These are phyloP conservation scores for Craterocephalus amniculus DNA, from an alignment of 2,797 vertebrate species.

Conservation along the genomic window DNA sequence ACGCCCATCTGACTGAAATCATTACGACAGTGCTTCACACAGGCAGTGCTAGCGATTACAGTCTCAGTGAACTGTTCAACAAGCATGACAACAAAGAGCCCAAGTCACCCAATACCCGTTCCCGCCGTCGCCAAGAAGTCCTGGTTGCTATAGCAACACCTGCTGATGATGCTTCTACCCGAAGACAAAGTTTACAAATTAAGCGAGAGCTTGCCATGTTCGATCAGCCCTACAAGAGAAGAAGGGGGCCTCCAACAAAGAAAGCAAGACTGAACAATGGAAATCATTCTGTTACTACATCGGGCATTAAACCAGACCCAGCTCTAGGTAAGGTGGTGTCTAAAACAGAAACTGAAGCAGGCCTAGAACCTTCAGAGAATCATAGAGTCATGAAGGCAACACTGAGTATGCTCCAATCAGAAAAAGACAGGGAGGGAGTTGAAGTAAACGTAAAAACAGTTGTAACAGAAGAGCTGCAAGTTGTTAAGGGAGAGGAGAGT, in stretches of 20 bases:
- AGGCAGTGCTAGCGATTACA: slow-evolving; percentile 88
- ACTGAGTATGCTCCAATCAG: slow-evolving; percentile 5
- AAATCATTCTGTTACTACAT: slow-evolving; percentile 50
- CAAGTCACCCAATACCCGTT: slow-evolving; percentile 90
- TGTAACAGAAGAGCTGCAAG: slow-evolving; percentile 32
- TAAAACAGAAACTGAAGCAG: slow-evolving; percentile 37
- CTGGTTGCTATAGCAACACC: slow-evolving; percentile 83
- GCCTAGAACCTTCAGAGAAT: slow-evolving; percentile 18
- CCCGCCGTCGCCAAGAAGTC: slow-evolving; percentile 87
- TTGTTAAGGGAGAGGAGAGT: slow-evolving; percentile 54
- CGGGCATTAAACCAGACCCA: slow-evolving; percentile 52
- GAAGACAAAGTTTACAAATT: slow-evolving; percentile 88
- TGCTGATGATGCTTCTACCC: slow-evolving; percentile 83
- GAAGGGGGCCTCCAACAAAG: slow-evolving; percentile 79
- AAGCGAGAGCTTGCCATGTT: slow-evolving; percentile 90
- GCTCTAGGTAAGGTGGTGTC: slow-evolving; percentile 43
- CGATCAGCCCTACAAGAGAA: slow-evolving; percentile 80
- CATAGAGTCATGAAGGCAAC: slow-evolving; percentile 10
- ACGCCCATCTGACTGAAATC: slow-evolving; percentile 88
- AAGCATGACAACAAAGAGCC: slow-evolving; percentile 87
- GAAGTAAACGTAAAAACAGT: slow-evolving; percentile 49
- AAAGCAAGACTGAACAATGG: slow-evolving; percentile 73
- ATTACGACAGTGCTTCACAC: slow-evolving; percentile 91
- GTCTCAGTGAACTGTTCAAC: slow-evolving; percentile 89
- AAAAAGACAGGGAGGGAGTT: slow-evolving; percentile 30